These are phyloP conservation scores for Artibeus lituratus DNA, from an alignment of 2,797 vertebrate genomes.

Conservation along the genomic window DNA sequence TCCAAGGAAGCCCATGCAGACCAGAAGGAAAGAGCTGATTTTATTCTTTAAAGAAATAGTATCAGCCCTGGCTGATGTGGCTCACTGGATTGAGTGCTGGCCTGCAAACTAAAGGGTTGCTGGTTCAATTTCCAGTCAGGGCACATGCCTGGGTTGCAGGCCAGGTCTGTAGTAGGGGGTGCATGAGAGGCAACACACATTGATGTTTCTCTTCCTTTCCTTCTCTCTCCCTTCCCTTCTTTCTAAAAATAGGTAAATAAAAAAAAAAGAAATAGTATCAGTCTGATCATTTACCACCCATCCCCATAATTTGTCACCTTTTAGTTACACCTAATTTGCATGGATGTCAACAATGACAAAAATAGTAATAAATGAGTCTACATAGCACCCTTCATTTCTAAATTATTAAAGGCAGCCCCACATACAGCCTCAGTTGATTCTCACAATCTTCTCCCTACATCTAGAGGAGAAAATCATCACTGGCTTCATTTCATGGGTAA, in stretches of 20 bases:
- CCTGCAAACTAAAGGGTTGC: no score
- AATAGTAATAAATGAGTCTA: background rate
- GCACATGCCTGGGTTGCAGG: no score
- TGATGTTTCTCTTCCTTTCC: no score
- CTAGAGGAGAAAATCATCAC: background rate
- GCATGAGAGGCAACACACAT: no score
- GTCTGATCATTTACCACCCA: slow-evolving; percentile 38
- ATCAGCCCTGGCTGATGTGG: no score
- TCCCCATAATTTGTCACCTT: slow-evolving; percentile 27
- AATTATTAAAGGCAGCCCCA: background rate
- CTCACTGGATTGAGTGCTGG: no score
- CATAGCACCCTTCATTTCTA: background rate
- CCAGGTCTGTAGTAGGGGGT: no score
- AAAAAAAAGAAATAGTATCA: background rate
- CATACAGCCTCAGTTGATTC: background rate
- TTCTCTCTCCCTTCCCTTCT: no score
- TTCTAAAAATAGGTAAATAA: no score
- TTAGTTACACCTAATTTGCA: slow-evolving; percentile 30
- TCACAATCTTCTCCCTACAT: background rate
- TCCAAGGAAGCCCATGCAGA: background rate
- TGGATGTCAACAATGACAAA: slow-evolving; percentile 32
- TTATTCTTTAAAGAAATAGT: background rate
- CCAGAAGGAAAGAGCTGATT: background rate
- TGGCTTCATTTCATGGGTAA: background rate
- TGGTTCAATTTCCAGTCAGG: no score